phyloP scores from a whole-genome alignment of 2,797 vertebrate species.

The Borostomias antarcticus region DNA sequence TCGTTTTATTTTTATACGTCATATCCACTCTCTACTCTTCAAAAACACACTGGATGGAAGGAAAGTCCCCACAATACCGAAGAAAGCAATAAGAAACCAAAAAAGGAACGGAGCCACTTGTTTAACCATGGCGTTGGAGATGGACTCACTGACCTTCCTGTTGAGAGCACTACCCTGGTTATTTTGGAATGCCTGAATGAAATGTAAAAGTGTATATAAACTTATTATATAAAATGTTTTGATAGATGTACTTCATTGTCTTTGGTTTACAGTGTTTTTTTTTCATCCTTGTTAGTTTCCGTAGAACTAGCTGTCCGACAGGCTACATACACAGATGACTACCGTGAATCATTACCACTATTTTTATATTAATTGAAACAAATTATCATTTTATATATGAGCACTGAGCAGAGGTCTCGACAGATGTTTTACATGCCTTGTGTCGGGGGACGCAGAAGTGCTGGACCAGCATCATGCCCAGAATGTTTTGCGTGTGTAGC shows the following conservation, averaged over 20 bases:
- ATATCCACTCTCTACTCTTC: slow-evolving; percentile 47
- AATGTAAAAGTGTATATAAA: slow-evolving; percentile 85
- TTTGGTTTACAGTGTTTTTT: slow-evolving; percentile 2
- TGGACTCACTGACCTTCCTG: slow-evolving; percentile 49
- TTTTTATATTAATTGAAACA: background rate
- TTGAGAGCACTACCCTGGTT: slow-evolving; percentile 57
- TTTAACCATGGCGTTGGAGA: slow-evolving; percentile 74
- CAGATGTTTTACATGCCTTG: background rate
- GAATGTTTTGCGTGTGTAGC: too few relatives aligned
- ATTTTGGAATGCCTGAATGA: slow-evolving; percentile 67
- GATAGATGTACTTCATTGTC: slow-evolving; percentile 48
- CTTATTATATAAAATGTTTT: slow-evolving; percentile 75
- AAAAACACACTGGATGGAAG: slow-evolving; percentile 67
- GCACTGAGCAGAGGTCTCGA: too few relatives aligned
- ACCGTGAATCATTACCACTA: slow-evolving; percentile 76
- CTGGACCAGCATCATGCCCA: too few relatives aligned
- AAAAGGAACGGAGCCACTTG: slow-evolving; percentile 64
- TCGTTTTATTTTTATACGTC: slow-evolving; percentile 56
- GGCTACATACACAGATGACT: slow-evolving; percentile 67
- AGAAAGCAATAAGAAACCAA: slow-evolving; percentile 94
- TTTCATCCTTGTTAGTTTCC: background rate
- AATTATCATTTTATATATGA: background rate
- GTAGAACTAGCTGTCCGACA: background rate
- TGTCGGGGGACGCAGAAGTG: too few relatives aligned
- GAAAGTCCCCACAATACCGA: slow-evolving; percentile 75